Percentiles rank a stretch among this genome's conserved stretches.
phyloP scores from a whole-genome alignment of 2,113 vertebrate genomes.

The Phylloscopus trochiloides region DNA sequence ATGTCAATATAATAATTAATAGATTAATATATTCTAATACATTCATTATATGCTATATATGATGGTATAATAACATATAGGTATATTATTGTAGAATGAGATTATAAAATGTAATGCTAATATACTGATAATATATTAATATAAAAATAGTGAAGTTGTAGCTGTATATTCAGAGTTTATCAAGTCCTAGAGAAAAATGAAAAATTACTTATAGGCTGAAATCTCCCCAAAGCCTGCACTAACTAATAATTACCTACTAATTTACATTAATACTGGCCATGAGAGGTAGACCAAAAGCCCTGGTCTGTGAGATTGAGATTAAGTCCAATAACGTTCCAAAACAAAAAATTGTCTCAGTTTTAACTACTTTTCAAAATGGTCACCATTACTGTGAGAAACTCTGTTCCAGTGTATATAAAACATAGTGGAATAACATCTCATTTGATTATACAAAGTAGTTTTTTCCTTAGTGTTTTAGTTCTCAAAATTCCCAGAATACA shows the following conservation, averaged over 20 bases:
- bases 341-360: not conserved
- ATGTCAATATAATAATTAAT: not conserved
- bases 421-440: constrained; percentile 72
- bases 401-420: constrained; percentile 63
- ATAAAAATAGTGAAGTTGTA: not conserved
- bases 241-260: not conserved
- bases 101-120: not conserved
- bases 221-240: not conserved
- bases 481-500: constrained; percentile 78
- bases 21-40: not conserved
- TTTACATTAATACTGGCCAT: not conserved
- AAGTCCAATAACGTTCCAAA: not conserved
- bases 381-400: constrained; percentile 25
- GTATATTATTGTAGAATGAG: not conserved
- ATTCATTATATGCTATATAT: not conserved
- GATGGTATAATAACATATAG: not conserved
- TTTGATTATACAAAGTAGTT: constrained; percentile 68
- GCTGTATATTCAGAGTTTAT: not conserved
- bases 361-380: constrained; percentile 28
- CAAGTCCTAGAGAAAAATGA: not conserved
- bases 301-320: not conserved
- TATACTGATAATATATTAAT: not conserved
- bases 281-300: not conserved
- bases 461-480: constrained; percentile 73
- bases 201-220: not conserved